These are phyloP conservation scores for Saguinus midas DNA, from an alignment of 2,113 vertebrate species.

Conservation along the genomic window DNA sequence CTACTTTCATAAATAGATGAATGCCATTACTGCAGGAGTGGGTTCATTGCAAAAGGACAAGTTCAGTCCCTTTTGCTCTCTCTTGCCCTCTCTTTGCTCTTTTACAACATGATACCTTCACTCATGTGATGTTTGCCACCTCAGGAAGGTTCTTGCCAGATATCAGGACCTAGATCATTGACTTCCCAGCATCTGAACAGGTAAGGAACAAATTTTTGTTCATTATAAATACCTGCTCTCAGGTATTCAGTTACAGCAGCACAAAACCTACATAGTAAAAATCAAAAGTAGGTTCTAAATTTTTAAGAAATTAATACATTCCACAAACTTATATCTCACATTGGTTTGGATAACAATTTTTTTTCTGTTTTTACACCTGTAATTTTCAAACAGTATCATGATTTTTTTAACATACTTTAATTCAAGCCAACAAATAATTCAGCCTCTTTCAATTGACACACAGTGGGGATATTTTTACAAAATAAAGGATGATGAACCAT, in stretches of 20 bases:
- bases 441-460: neutral
- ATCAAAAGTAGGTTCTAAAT: neutral
- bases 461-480: neutral
- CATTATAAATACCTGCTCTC: neutral
- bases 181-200: neutral
- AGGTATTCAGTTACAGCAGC: neutral
- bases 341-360: neutral
- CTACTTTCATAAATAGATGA: neutral
- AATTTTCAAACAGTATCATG: neutral
- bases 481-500: neutral
- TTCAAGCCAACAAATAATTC: neutral
- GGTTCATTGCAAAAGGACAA: neutral
- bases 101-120: neutral
- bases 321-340: neutral
- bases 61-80: neutral
- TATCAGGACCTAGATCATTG: neutral
- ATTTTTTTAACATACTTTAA: neutral
- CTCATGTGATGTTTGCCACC: neutral
- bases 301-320: neutral
- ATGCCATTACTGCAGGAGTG: neutral
- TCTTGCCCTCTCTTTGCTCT: neutral
- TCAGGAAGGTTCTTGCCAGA: neutral
- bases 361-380: neutral
- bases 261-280: neutral
- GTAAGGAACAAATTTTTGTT: neutral